Evolutionary conservation across 2,888 invertebrate species (phyloP), one percentile per base, ranked within the genome.

Genomic region (Mythimna loreyi): DNA sequence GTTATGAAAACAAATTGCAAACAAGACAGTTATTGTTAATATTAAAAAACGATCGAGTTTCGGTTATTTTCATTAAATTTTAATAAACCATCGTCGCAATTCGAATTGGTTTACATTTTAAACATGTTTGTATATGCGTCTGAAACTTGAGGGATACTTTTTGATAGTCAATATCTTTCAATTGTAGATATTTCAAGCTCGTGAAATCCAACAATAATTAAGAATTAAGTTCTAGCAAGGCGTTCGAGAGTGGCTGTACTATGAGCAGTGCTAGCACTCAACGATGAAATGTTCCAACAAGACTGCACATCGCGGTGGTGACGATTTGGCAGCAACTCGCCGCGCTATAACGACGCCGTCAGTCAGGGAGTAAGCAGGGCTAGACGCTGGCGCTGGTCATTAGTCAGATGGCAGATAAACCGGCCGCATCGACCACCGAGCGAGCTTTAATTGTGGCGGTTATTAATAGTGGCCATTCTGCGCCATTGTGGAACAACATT

Each of bases 381-480:
- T 21, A 43, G 43, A 75, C 72, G 74, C 75, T 72, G 65, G 80
- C 71, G 75, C 73, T 72, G 71, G 63, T 72, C 85, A 81, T 87
- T 84, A 86, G 68, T 67, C 72, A 82, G 82, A 85, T 78, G 70
- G 63, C 52, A 70, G 83, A 87, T 85, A 83, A 77, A 80, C 56
- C 67, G 60, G 80, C 76, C 78, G 85, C 73, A 66, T 70, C 61
- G 66, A 63, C 78, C 83, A 81, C 89, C 84, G 84, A 89, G 80
- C 85, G 75, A 67, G 74, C 73, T 78, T 80, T 86, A 86, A 88
- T 87, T 81, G 83, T 81, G 60, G 79, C 78, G 43, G 66, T 80
- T 86, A 85, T 83, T 85, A 85, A 86, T 86, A 78, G 83, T 70
- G 55, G 60, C 75, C 49, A 11, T 49, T 49, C 11, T 49, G 49